Evolutionary conservation across 1,140 invertebrate species (phyloP).

Genomic region (Micrasema minimum): DNA sequence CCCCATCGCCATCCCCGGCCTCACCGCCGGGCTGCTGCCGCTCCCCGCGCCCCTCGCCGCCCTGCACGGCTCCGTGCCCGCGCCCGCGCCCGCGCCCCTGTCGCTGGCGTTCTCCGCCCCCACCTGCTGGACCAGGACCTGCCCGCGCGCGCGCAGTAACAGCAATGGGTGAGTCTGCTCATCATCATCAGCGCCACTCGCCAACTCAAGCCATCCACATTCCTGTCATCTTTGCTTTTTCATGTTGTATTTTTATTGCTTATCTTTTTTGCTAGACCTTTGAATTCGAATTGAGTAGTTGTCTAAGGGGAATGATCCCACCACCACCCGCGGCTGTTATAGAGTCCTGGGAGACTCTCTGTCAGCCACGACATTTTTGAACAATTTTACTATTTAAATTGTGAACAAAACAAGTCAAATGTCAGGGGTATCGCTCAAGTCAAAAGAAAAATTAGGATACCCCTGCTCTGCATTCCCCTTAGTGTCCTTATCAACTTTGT

Average conservation of each 20-base stretch:
- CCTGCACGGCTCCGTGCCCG: conserved; percentile 20
- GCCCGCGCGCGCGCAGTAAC: conserved; percentile 47
- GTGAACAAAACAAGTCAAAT: no score
- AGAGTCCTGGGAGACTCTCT: no score
- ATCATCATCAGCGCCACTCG: neutral
- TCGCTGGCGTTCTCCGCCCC: conserved; percentile 14
- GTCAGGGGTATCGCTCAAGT: no score
- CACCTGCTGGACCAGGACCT: conserved; percentile 30
- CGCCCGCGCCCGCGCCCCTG: neutral
- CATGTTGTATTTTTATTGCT: neutral
- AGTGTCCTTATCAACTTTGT: no score
- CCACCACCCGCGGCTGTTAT: no score
- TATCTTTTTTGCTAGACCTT: neutral
- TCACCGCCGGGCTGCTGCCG: neutral
- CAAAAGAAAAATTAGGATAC: neutral
- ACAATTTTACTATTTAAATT: no score
- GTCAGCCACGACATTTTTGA: no score
- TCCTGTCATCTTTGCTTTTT: neutral
- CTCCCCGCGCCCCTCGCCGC: conserved; percentile 2
- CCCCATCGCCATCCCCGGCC: conserved; percentile 34
- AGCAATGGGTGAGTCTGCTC: conserved; percentile 45
- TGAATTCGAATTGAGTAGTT: neutral
- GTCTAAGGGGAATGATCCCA: neutral
- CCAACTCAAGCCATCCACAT: neutral
- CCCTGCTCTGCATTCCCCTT: no score